phyloP scores from a whole-genome alignment of 2,113 vertebrate species.

The Mustelus asterias region DNA sequence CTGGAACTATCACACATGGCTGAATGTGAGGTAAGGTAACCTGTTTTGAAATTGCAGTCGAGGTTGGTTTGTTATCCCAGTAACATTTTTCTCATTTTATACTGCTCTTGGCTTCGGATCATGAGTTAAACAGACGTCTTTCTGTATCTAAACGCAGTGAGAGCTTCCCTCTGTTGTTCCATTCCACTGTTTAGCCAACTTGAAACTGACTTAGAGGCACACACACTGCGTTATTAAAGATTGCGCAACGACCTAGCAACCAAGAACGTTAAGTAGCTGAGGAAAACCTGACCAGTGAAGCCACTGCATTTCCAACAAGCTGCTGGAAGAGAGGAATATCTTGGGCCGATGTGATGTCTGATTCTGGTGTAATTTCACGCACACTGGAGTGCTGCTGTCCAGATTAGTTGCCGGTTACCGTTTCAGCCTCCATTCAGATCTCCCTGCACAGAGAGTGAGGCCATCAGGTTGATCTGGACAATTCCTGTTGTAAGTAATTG shows the following conservation, averaged over 20 bases:
- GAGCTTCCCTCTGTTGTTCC: not conserved
- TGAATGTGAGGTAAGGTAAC: slow-evolving; percentile 23
- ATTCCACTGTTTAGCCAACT: not conserved
- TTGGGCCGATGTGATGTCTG: not conserved
- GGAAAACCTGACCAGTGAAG: not conserved
- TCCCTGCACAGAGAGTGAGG: not conserved
- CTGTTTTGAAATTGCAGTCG: slow-evolving; percentile 2
- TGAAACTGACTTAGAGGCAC: not conserved
- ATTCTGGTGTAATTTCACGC: not conserved
- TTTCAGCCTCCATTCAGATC: not conserved
- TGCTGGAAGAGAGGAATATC: not conserved
- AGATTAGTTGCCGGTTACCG: not conserved
- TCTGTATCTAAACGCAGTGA: slow-evolving; percentile 10
- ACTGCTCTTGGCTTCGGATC: not conserved
- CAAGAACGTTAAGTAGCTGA: not conserved
- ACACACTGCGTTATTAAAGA: not conserved
- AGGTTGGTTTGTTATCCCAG: slow-evolving; percentile 1
- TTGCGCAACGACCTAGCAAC: slow-evolving; percentile 7
- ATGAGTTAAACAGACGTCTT: not conserved
- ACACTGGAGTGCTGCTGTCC: not conserved
- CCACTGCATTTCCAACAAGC: not conserved
- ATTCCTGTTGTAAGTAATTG: not conserved
- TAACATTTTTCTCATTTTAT: not conserved
- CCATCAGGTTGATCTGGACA: not conserved
- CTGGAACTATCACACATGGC: not conserved